phyloP scores from a whole-genome alignment of 1,140 invertebrate genomes.

The Platorchestia sp. region DNA sequence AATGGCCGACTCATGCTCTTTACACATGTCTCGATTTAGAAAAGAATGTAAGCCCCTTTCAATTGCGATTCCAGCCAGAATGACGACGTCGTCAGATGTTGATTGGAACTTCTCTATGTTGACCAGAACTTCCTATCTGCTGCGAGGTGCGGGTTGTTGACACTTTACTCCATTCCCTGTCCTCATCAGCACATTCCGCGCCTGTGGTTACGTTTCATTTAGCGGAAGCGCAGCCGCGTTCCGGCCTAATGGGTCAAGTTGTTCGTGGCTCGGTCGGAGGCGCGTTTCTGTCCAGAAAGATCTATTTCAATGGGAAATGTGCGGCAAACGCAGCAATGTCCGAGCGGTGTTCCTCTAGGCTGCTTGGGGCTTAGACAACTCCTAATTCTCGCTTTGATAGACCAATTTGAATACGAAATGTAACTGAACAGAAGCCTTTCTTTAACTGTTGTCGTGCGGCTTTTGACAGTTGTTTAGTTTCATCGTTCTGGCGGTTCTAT shows the following conservation, averaged over 20 bases:
- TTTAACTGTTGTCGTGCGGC: not conserved
- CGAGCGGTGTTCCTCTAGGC: not conserved
- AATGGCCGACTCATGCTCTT: no score
- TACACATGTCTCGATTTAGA: no score
- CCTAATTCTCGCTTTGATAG: not conserved
- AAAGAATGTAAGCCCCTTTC: not conserved
- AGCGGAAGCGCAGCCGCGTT: not conserved
- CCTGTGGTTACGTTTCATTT: not conserved
- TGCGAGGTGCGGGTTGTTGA: not conserved
- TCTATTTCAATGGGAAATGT: not conserved
- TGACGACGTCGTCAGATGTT: not conserved
- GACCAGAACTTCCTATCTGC: not conserved
- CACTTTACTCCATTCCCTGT: not conserved
- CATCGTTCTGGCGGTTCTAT: not conserved
- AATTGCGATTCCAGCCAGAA: not conserved
- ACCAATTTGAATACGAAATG: not conserved
- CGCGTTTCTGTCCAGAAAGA: not conserved
- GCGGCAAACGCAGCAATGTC: not conserved
- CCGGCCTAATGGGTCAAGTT: not conserved
- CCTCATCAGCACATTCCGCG: not conserved
- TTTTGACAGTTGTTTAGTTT: no score
- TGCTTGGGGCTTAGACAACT: not conserved
- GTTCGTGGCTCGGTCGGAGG: not conserved
- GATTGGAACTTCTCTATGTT: not conserved
- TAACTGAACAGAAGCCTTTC: no score